Base-by-base conservation (phyloP, 1,140 invertebrate species). In the Hyles euphorbiae region DNA sequence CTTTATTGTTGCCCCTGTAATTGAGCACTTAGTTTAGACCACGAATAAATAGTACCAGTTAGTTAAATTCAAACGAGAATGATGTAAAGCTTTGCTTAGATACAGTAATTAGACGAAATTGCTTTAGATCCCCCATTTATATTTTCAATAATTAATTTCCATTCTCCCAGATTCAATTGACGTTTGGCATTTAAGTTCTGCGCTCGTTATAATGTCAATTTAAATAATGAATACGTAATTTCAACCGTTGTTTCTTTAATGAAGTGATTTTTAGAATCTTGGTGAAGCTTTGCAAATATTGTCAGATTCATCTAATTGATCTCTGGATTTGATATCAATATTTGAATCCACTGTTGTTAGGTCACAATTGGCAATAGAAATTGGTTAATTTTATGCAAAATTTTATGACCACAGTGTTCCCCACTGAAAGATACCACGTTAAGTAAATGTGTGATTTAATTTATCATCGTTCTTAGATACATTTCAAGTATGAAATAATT, bases 81-180 rank as follows among this genome's bases (percentile, higher is more conserved):
- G 22, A 22, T 2, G 72, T 80, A 75, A 83, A 82, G 83, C 82
- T 88, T 88, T 83, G 74, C 74, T 81, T 88, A 88, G 82, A 65
- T 54, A 55, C 59, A 61, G 11, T 56, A 61, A 56, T 73, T 73
- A 77, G 71, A 78, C 68, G 62, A 72, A 65, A 66, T 56, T 65
- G 69, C 54, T 56, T 56, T 48, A 48, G 53, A 5, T n/a, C 36
- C 11, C 11, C 5, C 5, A 40, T 40, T 22, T 22, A 22, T 22
- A 22, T 22, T 22, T 40, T 8, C 47, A 11, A 48, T 48, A 48
- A 48, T 48, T 12, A 40, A 40, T 40, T 40, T 40, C 8, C 36
- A 40, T 40, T 40, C 36, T 40, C 36, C 5, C 36, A 40, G 36
- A 40, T 40, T 40, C 36, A 40, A 40, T 40, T 40, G 36, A 40